Percentiles rank a stretch among this genome's conserved stretches.
phyloP scores from a whole-genome alignment of 37 sponge, comb jelly and placozoan species.

The Petrosia ficiformis region DNA sequence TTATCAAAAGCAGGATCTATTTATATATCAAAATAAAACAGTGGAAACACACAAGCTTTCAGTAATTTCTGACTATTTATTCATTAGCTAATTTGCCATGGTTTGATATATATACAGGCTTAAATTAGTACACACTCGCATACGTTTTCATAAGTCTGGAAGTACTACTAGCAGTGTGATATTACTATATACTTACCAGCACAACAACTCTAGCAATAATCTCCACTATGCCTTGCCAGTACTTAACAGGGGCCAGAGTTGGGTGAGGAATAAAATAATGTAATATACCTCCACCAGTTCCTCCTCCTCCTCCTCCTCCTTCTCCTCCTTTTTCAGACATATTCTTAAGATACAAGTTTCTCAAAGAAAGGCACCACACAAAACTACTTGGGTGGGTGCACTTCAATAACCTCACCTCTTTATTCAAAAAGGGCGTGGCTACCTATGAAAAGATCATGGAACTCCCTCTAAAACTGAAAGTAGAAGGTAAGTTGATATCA shows the following conservation, averaged over 20 bases:
- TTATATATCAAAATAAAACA: too few species aligned
- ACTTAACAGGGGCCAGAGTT: conserved; percentile 10
- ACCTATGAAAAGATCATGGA: not conserved
- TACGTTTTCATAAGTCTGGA: too few species aligned
- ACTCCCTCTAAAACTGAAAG: not conserved
- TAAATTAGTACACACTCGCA: too few species aligned
- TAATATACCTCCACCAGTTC: not conserved
- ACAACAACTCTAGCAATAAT: conserved; percentile 8
- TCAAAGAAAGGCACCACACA: not conserved
- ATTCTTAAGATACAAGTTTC: not conserved
- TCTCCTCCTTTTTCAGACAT: not conserved
- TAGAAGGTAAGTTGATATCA: not conserved
- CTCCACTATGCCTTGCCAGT: conserved; percentile 51
- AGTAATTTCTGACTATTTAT: too few species aligned
- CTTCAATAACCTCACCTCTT: not conserved
- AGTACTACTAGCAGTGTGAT: too few species aligned
- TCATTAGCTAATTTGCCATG: not conserved
- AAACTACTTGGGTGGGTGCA: not conserved
- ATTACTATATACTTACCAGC: conserved; percentile 26
- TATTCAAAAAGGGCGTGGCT: not conserved
- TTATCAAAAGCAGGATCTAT: not conserved
- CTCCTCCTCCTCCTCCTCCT: not conserved
- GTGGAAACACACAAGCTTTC: too few species aligned
- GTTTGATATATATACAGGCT: not conserved
- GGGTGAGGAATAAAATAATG: not conserved